Conservation (phyloP, 1,140 invertebrate genomes). For the Pachyrhynchus sulphureomaculatus region DNA sequence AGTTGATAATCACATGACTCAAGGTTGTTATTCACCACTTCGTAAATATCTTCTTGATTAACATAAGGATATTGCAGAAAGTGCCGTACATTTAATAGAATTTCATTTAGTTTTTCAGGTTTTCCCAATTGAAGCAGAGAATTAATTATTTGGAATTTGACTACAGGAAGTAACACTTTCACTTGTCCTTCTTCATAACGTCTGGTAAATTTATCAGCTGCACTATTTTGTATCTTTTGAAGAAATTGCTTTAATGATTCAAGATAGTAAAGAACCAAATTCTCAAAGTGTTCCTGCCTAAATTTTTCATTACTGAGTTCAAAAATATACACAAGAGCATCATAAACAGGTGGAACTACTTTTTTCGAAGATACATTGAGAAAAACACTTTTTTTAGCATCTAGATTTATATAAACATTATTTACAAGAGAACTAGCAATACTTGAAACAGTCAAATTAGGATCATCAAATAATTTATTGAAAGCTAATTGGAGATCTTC, state of each 20-base stretch:
- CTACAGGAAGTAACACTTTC: conserved; percentile 2
- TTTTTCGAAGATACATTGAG: not conserved
- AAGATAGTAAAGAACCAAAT: conserved; percentile 6
- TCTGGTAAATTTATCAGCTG: not conserved
- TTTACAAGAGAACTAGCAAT: not conserved
- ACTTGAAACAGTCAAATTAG: conserved; percentile 4
- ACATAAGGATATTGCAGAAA: conserved; percentile 10
- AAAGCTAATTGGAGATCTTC: conserved; percentile 6
- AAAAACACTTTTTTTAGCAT: not conserved
- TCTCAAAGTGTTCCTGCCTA: conserved; percentile 15
- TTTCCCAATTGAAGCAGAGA: not conserved
- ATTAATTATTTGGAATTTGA: not conserved
- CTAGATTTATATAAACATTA: conserved; percentile 6
- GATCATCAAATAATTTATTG: not conserved
- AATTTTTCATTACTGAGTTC: conserved; percentile 14
- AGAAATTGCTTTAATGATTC: not conserved
- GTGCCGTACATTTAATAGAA: conserved; percentile 1
- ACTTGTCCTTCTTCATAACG: not conserved
- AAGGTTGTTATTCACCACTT: not conserved
- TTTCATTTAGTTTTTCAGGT: not conserved
- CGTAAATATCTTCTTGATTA: conserved; percentile 26
- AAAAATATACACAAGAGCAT: conserved; percentile 23
- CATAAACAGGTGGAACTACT: conserved; percentile 10
- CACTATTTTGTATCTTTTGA: not conserved
- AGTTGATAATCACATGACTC: conserved; percentile 6